Base-by-base conservation (phyloP, 2,797 vertebrate species). In the Eleutherodactylus coqui region DNA sequence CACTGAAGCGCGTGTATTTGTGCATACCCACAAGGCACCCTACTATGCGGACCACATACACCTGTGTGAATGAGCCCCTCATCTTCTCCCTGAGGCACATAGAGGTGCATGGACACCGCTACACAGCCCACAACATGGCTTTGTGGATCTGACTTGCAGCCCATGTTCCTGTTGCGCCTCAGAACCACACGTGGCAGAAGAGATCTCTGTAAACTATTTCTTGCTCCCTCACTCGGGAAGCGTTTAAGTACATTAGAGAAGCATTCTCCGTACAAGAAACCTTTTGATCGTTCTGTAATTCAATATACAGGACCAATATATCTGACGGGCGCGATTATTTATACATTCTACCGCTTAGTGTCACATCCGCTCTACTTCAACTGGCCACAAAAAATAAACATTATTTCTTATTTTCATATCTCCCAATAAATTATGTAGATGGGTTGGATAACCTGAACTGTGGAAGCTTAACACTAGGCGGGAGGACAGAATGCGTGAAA, bases 301-400 rank as follows among this genome's bases (percentile, higher is more conserved):
- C 70, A 69, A 32, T 49, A 36, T 41, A 29, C 16, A 10, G 4
- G 13, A 24, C 24, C 32, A 51, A 53, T 34, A 43, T 53, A 38
- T 82, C 34, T 27, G 64, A 27, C 41, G 36, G 27, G 32, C 69
- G 3, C n/a, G 38, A 51, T 67, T 69, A 36, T 36, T 72, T 73
- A 13, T 41, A 41, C 36, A 43, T 29, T 16, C 24, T 58, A 55
- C 24, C 41, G 24, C 5, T 41, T 73, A 55, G n/a, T 41, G 47
- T 51, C 47, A 38, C 53, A 24, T 38, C 32, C 32, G 19, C 43
- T 29, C 51, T 82, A 47, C 34, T 19, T 13, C 32, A 55, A 24
- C 45, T 72, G 64, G 53, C 64, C 79, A 60, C 51, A 75, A 75
- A 75, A n/a, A 32, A 45, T 62, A 83, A 75, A 64, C 70, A 43